Evolutionary conservation across 2,888 invertebrate genomes (phyloP).

Genomic region (Saturnia japonica): DNA sequence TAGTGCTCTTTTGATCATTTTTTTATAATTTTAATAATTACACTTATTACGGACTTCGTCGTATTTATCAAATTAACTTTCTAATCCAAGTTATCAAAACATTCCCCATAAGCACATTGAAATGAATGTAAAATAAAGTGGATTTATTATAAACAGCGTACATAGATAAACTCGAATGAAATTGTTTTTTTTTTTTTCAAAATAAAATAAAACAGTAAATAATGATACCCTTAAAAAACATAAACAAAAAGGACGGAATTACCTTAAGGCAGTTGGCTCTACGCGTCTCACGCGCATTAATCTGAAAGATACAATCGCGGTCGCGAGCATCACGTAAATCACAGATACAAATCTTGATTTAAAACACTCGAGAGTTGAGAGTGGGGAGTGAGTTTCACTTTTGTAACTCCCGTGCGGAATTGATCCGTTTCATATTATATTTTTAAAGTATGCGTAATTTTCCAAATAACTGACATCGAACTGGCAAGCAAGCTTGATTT

Average conservation of each 20-base stretch:
- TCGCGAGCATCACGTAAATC: constrained; percentile 65
- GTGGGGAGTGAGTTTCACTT: constrained; percentile 44
- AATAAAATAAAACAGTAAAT: constrained; percentile 24
- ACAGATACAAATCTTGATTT: constrained; percentile 75
- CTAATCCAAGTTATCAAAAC: neutral
- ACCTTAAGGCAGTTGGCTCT: constrained; percentile 55
- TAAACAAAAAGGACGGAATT: constrained; percentile 35
- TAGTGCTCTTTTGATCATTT: too few species aligned
- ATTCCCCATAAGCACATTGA: neutral
- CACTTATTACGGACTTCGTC: neutral
- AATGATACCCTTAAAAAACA: constrained; percentile 11
- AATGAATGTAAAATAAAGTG: neutral
- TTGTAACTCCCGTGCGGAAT: constrained; percentile 42
- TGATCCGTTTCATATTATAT: constrained; percentile 34
- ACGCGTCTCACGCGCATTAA: constrained; percentile 67
- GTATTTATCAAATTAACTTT: neutral
- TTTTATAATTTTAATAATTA: too few species aligned
- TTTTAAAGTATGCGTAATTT: neutral
- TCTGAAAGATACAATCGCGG: constrained; percentile 73
- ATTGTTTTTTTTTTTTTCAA: neutral
- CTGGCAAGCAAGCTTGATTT: neutral
- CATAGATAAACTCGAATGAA: neutral
- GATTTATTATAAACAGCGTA: neutral
- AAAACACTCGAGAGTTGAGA: constrained; percentile 42
- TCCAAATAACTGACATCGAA: neutral